Base-by-base conservation (phyloP, 2,113 vertebrate genomes). In the Pteropus alecto region DNA sequence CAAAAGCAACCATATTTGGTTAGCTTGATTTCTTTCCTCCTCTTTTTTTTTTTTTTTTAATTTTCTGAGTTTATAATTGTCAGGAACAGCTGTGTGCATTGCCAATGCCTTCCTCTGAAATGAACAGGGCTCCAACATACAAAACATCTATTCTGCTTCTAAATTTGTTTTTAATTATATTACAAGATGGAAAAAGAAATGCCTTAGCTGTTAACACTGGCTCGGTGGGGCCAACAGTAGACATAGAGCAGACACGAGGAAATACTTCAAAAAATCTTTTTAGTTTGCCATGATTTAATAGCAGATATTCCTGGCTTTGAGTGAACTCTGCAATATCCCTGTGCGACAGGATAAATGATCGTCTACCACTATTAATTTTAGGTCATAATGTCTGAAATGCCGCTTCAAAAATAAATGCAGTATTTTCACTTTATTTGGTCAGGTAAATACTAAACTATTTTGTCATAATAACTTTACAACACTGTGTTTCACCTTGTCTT, bases 101-200 rank as follows among this genome's bases (percentile, higher is more conserved):
- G 95, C 97, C 98, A 97, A 68, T 93, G 78, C 98, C 97, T 97
- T 98, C 97, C 95, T 96, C 93, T 96, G 95, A 98, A 98, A 96
- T 93, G 94, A 97, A 95, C 96, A 98, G 96, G 70, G 79, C 82
- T 98, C 94, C 96, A 97, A 97, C 18, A 2, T 21, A 98, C 98
- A 98, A 98, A 98, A 98, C 97, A 98, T 98, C 97, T 96, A 98
- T 98, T 98, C 97, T 98, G 93, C 97, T 96, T 88, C 97, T 98
- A 98, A 98, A 98, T 98, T 99, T 99, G 98, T 95, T 99, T 99
- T 98, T 98, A 98, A 99, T 99, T 99, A 98, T 98, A 98, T 97
- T 98, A 98, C 95, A 98, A 98, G 95, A 93, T 97, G 93, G 97
- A 98, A 98, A 98, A 97, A 98, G 98, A 98, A 98, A 97, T 84